These are phyloP conservation scores for Micromys minutus DNA, from an alignment of 2,113 vertebrate species.

Conservation along the genomic window DNA sequence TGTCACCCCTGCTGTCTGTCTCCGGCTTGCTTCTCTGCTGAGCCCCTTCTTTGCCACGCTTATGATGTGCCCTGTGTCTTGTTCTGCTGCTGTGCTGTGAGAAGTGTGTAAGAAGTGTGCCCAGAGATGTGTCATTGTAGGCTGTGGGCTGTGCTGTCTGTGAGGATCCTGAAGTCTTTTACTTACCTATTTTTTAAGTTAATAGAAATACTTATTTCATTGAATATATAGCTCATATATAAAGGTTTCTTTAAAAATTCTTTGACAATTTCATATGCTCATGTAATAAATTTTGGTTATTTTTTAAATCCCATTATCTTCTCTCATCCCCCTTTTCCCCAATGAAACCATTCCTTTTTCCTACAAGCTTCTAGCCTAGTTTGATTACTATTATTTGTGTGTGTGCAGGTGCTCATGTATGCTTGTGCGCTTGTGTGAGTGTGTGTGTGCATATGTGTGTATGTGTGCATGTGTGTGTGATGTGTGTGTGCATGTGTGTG, in stretches of 20 bases:
- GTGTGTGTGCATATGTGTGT: background rate
- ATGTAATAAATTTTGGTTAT: background rate
- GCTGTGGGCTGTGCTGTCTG: background rate
- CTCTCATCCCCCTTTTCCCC: background rate
- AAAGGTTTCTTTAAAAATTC: background rate
- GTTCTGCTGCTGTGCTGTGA: accelerated
- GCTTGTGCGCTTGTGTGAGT: background rate
- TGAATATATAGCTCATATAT: background rate
- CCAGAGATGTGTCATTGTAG: background rate
- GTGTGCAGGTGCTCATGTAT: background rate
- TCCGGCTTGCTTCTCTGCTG: background rate
- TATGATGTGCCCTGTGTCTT: background rate
- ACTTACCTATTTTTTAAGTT: background rate
- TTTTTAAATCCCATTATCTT: background rate
- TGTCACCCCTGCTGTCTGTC: background rate
- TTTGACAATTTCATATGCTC: background rate
- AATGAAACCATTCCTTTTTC: background rate
- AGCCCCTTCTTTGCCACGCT: background rate
- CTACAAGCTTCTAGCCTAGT: background rate
- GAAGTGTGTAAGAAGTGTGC: background rate
- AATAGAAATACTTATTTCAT: background rate
- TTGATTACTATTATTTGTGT: background rate
- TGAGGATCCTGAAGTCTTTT: background rate
- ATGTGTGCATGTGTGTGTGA: background rate
- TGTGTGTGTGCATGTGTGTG: background rate